Evolutionary conservation across 92 coral and sea anemone genomes (phyloP).

Genomic region (Bergia sp.): DNA sequence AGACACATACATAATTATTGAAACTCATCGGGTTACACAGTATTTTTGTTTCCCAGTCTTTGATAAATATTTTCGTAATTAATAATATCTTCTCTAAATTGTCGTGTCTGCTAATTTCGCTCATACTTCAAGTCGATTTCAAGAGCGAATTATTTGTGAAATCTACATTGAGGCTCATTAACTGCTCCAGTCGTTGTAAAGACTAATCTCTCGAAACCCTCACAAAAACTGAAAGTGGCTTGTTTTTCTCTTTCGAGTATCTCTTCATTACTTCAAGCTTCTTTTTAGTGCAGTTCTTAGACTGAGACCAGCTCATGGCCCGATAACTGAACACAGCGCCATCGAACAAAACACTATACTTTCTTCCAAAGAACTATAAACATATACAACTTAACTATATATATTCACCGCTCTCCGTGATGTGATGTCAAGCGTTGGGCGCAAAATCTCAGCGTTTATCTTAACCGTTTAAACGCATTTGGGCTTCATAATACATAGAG

Average conservation of each 20-base stretch:
- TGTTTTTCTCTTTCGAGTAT: conserved; percentile 36
- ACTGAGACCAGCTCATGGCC: neutral
- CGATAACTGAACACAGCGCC: conserved; percentile 41
- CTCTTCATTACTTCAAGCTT: conserved; percentile 1
- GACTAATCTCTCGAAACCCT: neutral
- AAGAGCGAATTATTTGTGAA: conserved; percentile 6
- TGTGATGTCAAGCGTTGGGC: conserved; percentile 7
- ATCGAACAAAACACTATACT: conserved; percentile 59
- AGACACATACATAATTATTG: conserved; percentile 60
- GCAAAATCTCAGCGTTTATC: conserved; percentile 1
- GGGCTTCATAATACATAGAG: neutral
- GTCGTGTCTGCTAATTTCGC: conserved; percentile 23
- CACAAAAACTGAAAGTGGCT: conserved; percentile 15
- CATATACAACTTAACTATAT: conserved; percentile 60
- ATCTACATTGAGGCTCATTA: conserved; percentile 23
- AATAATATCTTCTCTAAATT: conserved; percentile 50
- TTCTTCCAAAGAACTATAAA: conserved; percentile 59
- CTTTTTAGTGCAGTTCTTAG: conserved; percentile 12
- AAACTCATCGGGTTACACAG: conserved; percentile 63
- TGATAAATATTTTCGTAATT: conserved; percentile 78
- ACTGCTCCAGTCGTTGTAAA: neutral
- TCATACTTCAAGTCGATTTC: conserved; percentile 26
- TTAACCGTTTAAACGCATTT: conserved; percentile 27
- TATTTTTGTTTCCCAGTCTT: conserved; percentile 68
- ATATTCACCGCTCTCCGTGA: conserved; percentile 79